Conservation (phyloP, 2,797 vertebrate species). For the Myoxocephalus aenaeus region DNA sequence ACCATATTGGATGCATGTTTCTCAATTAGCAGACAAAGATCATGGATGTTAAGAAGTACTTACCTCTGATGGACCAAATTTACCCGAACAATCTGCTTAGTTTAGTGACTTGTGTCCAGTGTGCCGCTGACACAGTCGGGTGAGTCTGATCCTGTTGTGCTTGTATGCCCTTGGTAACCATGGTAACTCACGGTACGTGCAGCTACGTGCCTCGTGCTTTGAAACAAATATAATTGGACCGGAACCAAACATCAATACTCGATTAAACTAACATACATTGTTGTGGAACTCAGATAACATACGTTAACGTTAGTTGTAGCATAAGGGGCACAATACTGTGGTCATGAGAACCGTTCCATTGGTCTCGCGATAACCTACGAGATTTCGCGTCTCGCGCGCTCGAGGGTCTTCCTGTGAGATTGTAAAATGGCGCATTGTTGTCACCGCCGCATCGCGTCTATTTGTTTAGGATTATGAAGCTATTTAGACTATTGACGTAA, state of each 20-base stretch:
- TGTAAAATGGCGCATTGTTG: slow-evolving; percentile 86
- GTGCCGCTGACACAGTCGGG: not conserved
- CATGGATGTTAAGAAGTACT: not conserved
- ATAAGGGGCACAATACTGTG: not conserved
- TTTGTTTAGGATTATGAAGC: slow-evolving; percentile 42
- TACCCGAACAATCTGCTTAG: not conserved
- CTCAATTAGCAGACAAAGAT: not conserved
- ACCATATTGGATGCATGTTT: not conserved
- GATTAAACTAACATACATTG: not conserved
- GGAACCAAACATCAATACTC: not conserved
- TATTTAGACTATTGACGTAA: not conserved
- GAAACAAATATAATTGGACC: not conserved
- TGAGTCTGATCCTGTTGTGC: slow-evolving; percentile 44
- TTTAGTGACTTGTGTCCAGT: not conserved
- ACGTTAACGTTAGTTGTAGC: not conserved
- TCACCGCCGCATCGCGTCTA: slow-evolving; percentile 44
- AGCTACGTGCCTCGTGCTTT: fast-evolving
- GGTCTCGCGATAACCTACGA: slow-evolving; percentile 70
- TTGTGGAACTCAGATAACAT: not conserved
- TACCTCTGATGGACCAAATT: slow-evolving; percentile 27
- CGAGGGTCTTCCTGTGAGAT: slow-evolving; percentile 63
- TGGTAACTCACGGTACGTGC: slow-evolving; percentile 52
- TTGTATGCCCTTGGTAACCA: slow-evolving; percentile 66
- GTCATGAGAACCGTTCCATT: not conserved
- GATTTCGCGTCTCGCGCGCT: slow-evolving; percentile 73